These are phyloP conservation scores for Gopherus flavomarginatus DNA, from an alignment of 2,113 vertebrate species.

Conservation along the genomic window DNA sequence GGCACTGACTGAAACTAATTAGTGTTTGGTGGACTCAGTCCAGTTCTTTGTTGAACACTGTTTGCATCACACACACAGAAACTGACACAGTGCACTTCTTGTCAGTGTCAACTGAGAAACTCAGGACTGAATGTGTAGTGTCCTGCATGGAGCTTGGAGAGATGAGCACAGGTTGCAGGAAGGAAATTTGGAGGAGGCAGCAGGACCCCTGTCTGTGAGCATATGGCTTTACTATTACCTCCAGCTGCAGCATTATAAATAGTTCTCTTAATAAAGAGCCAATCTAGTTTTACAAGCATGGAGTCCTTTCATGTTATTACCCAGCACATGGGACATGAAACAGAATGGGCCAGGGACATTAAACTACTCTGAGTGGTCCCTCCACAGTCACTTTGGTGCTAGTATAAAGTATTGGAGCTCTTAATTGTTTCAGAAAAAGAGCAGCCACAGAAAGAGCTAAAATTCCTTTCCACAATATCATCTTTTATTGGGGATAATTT, in stretches of 20 bases:
- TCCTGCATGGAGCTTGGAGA: neutral
- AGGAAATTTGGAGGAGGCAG: neutral
- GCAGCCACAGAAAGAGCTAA: neutral
- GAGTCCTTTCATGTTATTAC: neutral
- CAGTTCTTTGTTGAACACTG: neutral
- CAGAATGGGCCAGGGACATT: neutral
- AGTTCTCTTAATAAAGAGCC: neutral
- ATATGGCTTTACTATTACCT: neutral
- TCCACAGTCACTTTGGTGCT: neutral
- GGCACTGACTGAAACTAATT: neutral
- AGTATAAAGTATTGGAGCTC: neutral
- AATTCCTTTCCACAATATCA: neutral
- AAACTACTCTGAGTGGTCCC: neutral
- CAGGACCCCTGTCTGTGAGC: neutral
- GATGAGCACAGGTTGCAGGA: neutral
- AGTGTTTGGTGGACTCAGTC: neutral
- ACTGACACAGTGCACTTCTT: neutral
- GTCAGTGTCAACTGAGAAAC: neutral
- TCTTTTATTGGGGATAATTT: neutral
- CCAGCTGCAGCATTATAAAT: neutral
- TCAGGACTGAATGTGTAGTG: neutral
- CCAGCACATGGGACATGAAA: neutral
- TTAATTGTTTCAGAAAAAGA: neutral
- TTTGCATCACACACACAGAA: neutral
- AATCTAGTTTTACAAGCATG: neutral